Percentiles rank a stretch among this genome's conserved stretches.
Evolutionary conservation across 2,888 invertebrate species (phyloP).

Genomic region (Philonicus albiceps): DNA sequence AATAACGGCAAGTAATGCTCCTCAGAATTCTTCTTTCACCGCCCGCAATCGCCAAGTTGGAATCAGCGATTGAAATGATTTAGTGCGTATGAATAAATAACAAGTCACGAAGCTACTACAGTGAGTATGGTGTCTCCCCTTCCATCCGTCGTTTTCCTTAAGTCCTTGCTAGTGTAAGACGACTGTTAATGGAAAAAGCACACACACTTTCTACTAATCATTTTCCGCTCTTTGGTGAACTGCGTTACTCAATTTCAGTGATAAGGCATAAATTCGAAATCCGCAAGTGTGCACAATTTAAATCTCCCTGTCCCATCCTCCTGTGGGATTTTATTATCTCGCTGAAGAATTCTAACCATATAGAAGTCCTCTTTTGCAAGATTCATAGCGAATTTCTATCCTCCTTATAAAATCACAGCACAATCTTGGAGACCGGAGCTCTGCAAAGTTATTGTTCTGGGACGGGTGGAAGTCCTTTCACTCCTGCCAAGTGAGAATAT

Average conservation of each 20-base stretch:
- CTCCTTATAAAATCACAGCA: neutral
- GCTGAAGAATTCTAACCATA: neutral
- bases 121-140: neutral
- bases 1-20: constrained; percentile 5
- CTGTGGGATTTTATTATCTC: neutral
- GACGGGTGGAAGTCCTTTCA: neutral
- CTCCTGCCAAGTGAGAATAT: neutral
- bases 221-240: neutral
- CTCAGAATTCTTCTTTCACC: neutral
- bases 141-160: neutral
- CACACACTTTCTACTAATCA: neutral
- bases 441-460: neutral
- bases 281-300: neutral
- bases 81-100: neutral
- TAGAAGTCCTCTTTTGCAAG: neutral
- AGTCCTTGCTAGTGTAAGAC: neutral
- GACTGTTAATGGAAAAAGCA: neutral
- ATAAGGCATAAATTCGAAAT: constrained; percentile 10
- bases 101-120: neutral
- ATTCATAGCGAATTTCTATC: neutral
- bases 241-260: neutral
- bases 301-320: neutral
- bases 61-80: neutral
- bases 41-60: neutral
- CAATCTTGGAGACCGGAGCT: neutral